Percentiles rank a stretch among this genome's conserved stretches.
Evolutionary conservation across 2,797 vertebrate genomes (phyloP).

Genomic region (Buceros bicornis): DNA sequence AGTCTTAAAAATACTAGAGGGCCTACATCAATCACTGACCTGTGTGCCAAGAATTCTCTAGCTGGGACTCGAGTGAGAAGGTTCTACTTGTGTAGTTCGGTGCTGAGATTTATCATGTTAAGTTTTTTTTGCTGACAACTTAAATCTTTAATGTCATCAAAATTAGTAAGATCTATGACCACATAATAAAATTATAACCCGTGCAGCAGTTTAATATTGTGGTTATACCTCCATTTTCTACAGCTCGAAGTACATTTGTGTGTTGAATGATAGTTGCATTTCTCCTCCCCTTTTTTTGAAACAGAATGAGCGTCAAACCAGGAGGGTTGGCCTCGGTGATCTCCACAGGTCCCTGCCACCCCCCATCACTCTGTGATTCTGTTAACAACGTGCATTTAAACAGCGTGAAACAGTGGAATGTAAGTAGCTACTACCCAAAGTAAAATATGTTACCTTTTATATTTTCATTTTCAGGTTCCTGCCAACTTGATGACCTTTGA

Average conservation of each 20-base stretch:
- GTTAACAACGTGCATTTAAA: neutral
- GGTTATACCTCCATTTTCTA: neutral
- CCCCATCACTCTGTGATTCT: too few species aligned
- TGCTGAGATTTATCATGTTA: neutral
- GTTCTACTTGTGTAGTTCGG: neutral
- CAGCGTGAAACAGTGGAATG: neutral
- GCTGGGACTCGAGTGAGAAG: neutral
- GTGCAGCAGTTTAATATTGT: neutral
- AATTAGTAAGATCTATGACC: neutral
- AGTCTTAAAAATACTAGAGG: neutral
- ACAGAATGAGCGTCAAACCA: neutral
- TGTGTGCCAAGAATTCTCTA: neutral
- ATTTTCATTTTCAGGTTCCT: constrained; percentile 87
- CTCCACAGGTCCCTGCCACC: too few species aligned
- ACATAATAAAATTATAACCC: neutral
- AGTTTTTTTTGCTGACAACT: neutral
- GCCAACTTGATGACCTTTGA: constrained; percentile 99
- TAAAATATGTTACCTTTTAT: neutral
- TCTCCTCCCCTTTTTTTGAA: neutral
- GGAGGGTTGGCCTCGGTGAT: too few species aligned
- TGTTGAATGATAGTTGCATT: neutral
- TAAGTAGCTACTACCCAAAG: neutral
- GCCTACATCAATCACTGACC: neutral
- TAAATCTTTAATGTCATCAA: neutral
- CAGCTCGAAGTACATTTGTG: neutral